These are phyloP conservation scores for Hyles vespertilio DNA, from an alignment of 1,140 invertebrate species.

Conservation along the genomic window DNA sequence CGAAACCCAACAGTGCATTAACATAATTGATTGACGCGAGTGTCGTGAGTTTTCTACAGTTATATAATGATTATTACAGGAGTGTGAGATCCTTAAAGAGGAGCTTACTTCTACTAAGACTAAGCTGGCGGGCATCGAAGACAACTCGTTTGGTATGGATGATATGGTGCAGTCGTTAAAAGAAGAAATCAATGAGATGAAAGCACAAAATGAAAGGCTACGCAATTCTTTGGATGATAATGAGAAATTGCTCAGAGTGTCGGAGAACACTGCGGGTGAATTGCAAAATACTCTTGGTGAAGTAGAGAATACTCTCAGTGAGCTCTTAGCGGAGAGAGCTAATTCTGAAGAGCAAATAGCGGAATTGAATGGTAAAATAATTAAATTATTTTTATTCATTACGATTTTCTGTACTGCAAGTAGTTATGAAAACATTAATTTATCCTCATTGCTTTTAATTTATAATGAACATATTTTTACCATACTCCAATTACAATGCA, in stretches of 20 bases:
- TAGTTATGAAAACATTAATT: no score
- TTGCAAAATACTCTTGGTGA: conserved; percentile 64
- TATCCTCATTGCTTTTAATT: no score
- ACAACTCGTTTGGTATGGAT: conserved; percentile 83
- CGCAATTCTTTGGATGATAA: conserved; percentile 64
- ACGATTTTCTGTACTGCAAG: no score
- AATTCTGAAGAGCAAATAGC: conserved; percentile 63
- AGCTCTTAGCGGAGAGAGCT: conserved; percentile 60
- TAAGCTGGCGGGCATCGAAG: conserved; percentile 79
- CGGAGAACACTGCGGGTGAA: conserved; percentile 65
- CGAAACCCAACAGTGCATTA: no score
- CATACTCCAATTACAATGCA: no score
- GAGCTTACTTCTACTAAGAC: conserved; percentile 79
- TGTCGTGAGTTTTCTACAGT: no score
- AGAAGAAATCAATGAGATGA: conserved; percentile 75
- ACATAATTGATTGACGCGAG: no score
- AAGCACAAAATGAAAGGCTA: conserved; percentile 63
- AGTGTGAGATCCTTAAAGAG: conserved; percentile 80
- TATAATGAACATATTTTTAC: no score
- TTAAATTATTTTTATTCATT: conserved; percentile 5
- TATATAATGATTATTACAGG: conserved; percentile 53
- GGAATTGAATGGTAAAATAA: conserved; percentile 54
- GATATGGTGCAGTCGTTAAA: conserved; percentile 81
- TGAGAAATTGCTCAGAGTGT: conserved; percentile 64
- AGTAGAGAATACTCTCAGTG: conserved; percentile 68